Evolutionary conservation across 1,140 invertebrate species (phyloP), one percentile per base, ranked within the genome.

Genomic region (Sesamia nonagrioides): DNA sequence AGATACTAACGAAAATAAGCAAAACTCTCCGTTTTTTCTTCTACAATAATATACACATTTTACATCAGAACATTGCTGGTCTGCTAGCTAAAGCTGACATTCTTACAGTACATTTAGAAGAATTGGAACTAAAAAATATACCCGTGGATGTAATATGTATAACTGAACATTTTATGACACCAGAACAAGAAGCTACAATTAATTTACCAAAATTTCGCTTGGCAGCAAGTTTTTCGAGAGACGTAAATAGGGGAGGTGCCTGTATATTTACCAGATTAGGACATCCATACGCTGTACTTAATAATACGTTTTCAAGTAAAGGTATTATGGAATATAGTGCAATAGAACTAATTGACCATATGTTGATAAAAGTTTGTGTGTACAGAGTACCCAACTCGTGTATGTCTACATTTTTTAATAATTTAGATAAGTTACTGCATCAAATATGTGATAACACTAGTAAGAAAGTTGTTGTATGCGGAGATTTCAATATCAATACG

Each of bases 401-500:
- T 21, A 56, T 50, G 5, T 18, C 6, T 60, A 6, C 17, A 21
- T 56, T 56, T 33, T 58, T 48, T 33, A 37, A 58, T 66, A 40
- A 68, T 58, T 79, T 69, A 45, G 56, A 45, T 18, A 21, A 40
- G 45, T 52, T 52, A 15, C 45, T 75, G 15, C 74, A 17, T 6
- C 18, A 50, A 71, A 58, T 50, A 33, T 77, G 54, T 35, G n/a
- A 56, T 21, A 11, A 56, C 0, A 68, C 27, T 58, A 60, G 48
- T 37, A 78, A 76, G 52, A 79, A 76, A 73, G 6, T 82, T 37
- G 68, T 82, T 8, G 18, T 79, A 21, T 76, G 61, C 45, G 76
- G 76, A n/a, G 75, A 81, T 60, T 78, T 81, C 48, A 78, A 81
- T 58, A 78, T 78, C 15, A 42, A 82, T 60, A 61, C 54, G 0